Evolutionary conservation across 2,113 vertebrate genomes (phyloP).

Genomic region (Mustelus asterias): DNA sequence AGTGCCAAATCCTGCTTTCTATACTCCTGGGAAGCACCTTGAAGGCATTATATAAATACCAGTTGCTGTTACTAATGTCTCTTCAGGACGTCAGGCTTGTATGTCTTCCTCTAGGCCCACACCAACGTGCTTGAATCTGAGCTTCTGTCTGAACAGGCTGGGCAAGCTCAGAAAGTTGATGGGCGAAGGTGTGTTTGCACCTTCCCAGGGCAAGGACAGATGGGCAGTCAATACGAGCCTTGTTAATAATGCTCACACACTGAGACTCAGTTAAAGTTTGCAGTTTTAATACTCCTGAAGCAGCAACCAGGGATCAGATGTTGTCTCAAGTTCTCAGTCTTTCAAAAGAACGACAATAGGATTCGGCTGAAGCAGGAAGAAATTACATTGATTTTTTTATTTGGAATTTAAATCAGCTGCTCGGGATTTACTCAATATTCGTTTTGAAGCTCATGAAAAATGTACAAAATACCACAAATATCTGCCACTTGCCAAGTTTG

Average conservation of each 20-base stretch:
- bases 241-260: not conserved
- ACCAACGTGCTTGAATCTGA: no score
- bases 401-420: not conserved
- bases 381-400: not conserved
- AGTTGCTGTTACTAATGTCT: no score
- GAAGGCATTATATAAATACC: no score
- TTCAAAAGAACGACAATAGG: not conserved
- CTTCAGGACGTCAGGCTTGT: no score
- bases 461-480: not conserved
- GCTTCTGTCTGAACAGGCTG: not conserved
- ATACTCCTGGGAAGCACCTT: no score
- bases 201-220: not conserved
- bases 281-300: not conserved
- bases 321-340: not conserved
- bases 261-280: not conserved
- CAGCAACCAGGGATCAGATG: not conserved
- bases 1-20: no score
- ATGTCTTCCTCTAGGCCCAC: no score
- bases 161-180: not conserved
- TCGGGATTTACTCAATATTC: not conserved
- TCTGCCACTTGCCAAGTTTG: not conserved
- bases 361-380: not conserved
- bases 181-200: no score
- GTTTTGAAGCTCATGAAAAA: not conserved
- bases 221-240: not conserved